Evolutionary conservation across 1,140 invertebrate species (phyloP).

Genomic region (Magallana ariakensis): DNA sequence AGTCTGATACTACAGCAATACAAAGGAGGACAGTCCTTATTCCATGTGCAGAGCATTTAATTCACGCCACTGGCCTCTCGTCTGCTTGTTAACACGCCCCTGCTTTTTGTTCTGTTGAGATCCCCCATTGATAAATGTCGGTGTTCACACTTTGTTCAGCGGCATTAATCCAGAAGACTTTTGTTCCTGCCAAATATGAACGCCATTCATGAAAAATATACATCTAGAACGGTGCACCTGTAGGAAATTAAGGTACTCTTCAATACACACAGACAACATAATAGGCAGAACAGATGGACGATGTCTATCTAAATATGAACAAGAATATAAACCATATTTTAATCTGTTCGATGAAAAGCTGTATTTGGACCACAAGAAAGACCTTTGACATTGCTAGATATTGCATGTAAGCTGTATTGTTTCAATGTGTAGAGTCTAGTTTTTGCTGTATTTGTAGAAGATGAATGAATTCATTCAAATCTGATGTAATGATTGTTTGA

Average conservation of each 20-base stretch:
- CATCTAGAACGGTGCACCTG: background rate
- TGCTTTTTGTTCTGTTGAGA: conserved; percentile 15
- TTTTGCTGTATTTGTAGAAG: background rate
- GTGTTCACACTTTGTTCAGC: conserved; percentile 29
- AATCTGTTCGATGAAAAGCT: conserved; percentile 13
- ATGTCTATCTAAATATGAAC: conserved; percentile 29
- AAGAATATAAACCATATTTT: background rate
- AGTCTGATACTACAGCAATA: background rate
- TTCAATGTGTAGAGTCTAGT: background rate
- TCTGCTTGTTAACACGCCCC: conserved; percentile 22
- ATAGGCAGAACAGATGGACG: conserved; percentile 17
- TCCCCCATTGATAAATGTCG: conserved; percentile 25
- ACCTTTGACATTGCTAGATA: background rate
- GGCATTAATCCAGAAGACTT: conserved; percentile 12
- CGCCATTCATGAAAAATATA: conserved; percentile 23
- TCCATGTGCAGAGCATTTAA: conserved; percentile 33
- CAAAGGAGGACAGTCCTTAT: conserved; percentile 9
- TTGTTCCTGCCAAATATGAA: conserved; percentile 27
- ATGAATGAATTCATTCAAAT: conserved; percentile 35
- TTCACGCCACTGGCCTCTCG: background rate
- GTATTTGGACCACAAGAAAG: conserved; percentile 27
- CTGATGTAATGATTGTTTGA: conserved; percentile 34
- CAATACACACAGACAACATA: conserved; percentile 18
- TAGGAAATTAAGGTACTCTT: conserved; percentile 10
- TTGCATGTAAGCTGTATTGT: background rate